Evolutionary conservation across 2,888 invertebrate species (phyloP).

Genomic region (Stegana nigrithorax): DNA sequence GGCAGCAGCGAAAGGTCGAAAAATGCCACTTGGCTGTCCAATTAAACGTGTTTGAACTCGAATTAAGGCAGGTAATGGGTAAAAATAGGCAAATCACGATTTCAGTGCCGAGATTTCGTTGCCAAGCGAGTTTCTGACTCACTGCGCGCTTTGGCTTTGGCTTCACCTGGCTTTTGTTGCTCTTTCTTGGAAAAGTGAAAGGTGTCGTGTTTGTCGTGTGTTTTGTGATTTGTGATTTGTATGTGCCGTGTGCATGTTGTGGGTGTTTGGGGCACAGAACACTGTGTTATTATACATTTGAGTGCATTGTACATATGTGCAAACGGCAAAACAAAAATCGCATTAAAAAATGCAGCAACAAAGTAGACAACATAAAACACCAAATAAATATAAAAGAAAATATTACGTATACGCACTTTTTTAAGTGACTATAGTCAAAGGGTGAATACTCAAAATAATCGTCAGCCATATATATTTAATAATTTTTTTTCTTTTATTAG

Average conservation of each 20-base stretch:
- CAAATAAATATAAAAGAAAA: conserved; percentile 19
- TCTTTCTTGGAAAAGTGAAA: conserved; percentile 1
- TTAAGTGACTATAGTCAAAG: conserved; percentile 64
- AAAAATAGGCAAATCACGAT: conserved; percentile 11
- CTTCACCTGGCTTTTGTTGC: neutral
- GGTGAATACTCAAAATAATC: conserved; percentile 64
- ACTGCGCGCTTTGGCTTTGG: neutral
- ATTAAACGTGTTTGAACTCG: neutral
- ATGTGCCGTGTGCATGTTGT: neutral
- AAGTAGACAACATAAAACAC: conserved; percentile 27
- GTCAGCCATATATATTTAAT: conserved; percentile 63
- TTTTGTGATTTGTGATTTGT: no score
- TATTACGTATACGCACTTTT: conserved; percentile 61
- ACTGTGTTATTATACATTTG: neutral
- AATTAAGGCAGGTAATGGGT: neutral
- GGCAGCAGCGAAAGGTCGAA: conserved; percentile 5
- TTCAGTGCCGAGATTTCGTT: neutral
- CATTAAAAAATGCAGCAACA: conserved; percentile 29
- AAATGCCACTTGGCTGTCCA: conserved; percentile 3
- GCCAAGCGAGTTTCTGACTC: neutral
- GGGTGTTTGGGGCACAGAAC: neutral
- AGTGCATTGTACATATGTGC: neutral
- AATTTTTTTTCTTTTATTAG: no score
- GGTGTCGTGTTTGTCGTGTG: no score
- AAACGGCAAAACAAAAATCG: conserved; percentile 24